Evolutionary conservation across 2,888 invertebrate genomes (phyloP), one percentile per base, ranked within the genome.

Genomic region (Taphrorychus bicolor): DNA sequence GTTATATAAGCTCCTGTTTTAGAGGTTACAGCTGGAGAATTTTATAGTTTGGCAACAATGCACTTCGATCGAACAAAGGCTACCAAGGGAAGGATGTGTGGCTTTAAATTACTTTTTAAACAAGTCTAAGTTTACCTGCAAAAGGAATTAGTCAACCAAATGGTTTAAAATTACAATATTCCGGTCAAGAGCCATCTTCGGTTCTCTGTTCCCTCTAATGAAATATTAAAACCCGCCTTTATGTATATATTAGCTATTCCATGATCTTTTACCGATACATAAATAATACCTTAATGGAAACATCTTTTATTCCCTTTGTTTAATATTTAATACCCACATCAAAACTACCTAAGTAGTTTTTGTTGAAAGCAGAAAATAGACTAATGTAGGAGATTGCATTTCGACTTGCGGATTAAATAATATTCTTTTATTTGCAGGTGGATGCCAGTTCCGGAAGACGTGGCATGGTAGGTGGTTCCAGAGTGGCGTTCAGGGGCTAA

Each of bases 391-490:
- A 45, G 45, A 45, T n/a, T n/a, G 14, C 16, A 45, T 45, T 45
- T 16, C 5, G 14, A n/a, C n/a, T n/a, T n/a, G n/a, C n/a, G n/a
- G n/a, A n/a, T n/a, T n/a, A n/a, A n/a, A n/a, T n/a, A n/a, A n/a
- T n/a, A n/a, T n/a, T n/a, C 7, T 51, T 17, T 51, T 51, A 14
- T 51, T 19, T n/a, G n/a, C 87, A 84, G 90, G 87, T 70, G 87
- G 86, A 67, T 91, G 91, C 81, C 86, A 87, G 67, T 91, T 91
- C 79, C 90, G 91, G 40, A 83, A 84, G 60, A 83, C 84, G 65
- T 91, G 91, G 91, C 84, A 87, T 2, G 91, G 91, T 24, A 83
- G 85, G 75, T 91, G 91, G 91, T 92, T 91, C 83, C 91, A 89
- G 79, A 88, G 89, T 2, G 91, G 91, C 2, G 85, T 85, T 69